phyloP scores from a whole-genome alignment of 2,797 vertebrate genomes.

The Emydoidea blandingii region DNA sequence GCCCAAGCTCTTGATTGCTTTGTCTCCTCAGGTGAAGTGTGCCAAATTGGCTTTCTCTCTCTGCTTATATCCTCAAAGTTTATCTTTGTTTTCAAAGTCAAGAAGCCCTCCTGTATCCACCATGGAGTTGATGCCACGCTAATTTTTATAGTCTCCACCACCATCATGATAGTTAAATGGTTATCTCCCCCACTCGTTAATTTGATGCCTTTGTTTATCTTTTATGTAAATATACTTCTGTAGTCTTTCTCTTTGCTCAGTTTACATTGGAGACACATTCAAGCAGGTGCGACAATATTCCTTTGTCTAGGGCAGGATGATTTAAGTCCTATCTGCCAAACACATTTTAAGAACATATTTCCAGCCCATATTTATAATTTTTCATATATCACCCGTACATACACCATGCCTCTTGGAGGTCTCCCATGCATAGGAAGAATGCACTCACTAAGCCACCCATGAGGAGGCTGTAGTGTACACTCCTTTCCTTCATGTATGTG shows the following conservation, averaged over 20 bases:
- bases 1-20: not conserved
- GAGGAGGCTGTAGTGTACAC: not conserved
- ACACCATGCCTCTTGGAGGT: not conserved
- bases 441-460: not conserved
- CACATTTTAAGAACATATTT: not conserved
- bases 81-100: not conserved
- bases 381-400: not conserved
- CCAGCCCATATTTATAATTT: not conserved
- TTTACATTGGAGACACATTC: not conserved
- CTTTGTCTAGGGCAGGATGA: not conserved
- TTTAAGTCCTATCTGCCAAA: not conserved
- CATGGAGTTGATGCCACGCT: not conserved
- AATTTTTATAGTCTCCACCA: not conserved
- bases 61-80: not conserved
- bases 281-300: not conserved
- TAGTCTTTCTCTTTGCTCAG: not conserved
- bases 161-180: not conserved
- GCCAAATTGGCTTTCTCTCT: not conserved
- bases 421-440: not conserved
- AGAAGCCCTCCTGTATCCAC: not conserved
- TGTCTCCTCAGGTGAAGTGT: not conserved
- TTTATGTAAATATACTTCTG: not conserved
- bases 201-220: not conserved
- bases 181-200: not conserved
- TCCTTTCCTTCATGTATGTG: not conserved